These are phyloP conservation scores for Amazona vittata DNA, from an alignment of 2,113 vertebrate genomes.

Conservation along the genomic window DNA sequence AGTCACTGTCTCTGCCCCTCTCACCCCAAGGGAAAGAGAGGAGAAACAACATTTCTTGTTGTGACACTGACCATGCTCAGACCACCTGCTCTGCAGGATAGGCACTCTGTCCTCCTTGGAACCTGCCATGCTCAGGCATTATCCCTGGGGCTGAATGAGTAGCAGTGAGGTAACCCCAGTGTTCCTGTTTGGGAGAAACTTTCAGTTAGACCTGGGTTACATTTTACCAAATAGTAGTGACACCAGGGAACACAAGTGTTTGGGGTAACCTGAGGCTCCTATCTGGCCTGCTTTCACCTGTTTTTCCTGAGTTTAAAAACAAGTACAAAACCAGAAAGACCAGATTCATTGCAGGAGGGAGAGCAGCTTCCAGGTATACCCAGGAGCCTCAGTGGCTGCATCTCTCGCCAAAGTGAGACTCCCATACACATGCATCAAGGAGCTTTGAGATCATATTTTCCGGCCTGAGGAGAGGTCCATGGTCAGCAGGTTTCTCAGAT, in stretches of 20 bases:
- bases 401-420: fast-evolving
- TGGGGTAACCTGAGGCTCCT: background rate
- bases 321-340: background rate
- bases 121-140: fast-evolving
- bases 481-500: background rate
- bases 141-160: fast-evolving
- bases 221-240: background rate
- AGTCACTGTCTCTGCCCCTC: background rate
- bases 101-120: background rate
- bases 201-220: background rate
- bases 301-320: background rate
- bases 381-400: background rate
- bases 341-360: background rate
- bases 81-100: background rate
- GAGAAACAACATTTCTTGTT: background rate
- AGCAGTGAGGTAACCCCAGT: background rate
- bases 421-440: background rate
- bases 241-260: background rate
- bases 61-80: background rate
- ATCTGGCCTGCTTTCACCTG: background rate
- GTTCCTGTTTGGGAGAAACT: background rate
- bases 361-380: background rate
- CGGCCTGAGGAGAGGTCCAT: background rate
- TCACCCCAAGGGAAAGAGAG: background rate
- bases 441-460: background rate